Percentiles rank a stretch among this genome's conserved stretches.
Conservation (phyloP, 1,140 invertebrate genomes). For the Daktulosphaira vitifoliae region DNA sequence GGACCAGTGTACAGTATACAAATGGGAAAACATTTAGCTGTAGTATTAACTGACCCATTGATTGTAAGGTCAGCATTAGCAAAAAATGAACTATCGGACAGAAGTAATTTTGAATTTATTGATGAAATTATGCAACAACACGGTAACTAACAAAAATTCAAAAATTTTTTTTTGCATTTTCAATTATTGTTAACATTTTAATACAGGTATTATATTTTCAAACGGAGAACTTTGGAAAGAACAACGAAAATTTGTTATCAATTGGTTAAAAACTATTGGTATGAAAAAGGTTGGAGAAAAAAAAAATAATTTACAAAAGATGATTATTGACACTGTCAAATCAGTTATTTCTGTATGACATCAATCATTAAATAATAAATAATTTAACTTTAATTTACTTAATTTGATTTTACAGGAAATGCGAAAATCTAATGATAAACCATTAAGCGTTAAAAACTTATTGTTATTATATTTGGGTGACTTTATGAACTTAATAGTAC, state of each 20-base stretch:
- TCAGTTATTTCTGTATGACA: slow-evolving; percentile 46
- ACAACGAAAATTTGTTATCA: slow-evolving; percentile 63
- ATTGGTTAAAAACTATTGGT: slow-evolving; percentile 65
- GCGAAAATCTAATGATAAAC: slow-evolving; percentile 38
- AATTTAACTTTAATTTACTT: not conserved
- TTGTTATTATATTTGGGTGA: slow-evolving; percentile 67
- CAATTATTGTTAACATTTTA: slow-evolving; percentile 38
- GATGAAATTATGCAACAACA: slow-evolving; percentile 78
- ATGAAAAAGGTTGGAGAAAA: slow-evolving; percentile 56
- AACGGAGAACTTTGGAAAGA: slow-evolving; percentile 74
- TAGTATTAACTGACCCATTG: slow-evolving; percentile 63
- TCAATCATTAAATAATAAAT: no score
- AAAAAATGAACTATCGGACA: slow-evolving; percentile 57
- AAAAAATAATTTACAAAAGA: slow-evolving; percentile 55
- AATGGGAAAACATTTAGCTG: slow-evolving; percentile 62
- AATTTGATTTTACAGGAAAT: slow-evolving; percentile 21
- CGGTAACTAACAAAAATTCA: slow-evolving; percentile 49
- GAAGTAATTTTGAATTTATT: slow-evolving; percentile 70
- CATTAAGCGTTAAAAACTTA: slow-evolving; percentile 46
- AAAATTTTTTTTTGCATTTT: slow-evolving; percentile 9
- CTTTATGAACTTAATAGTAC: slow-evolving; percentile 63
- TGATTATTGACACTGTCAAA: slow-evolving; percentile 54
- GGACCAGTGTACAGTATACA: slow-evolving; percentile 60
- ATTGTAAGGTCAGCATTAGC: slow-evolving; percentile 60
- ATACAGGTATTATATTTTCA: slow-evolving; percentile 65